Percentiles rank a stretch among this genome's conserved stretches.
Conservation (phyloP, 2,797 vertebrate genomes). For the Anguilla anguilla region DNA sequence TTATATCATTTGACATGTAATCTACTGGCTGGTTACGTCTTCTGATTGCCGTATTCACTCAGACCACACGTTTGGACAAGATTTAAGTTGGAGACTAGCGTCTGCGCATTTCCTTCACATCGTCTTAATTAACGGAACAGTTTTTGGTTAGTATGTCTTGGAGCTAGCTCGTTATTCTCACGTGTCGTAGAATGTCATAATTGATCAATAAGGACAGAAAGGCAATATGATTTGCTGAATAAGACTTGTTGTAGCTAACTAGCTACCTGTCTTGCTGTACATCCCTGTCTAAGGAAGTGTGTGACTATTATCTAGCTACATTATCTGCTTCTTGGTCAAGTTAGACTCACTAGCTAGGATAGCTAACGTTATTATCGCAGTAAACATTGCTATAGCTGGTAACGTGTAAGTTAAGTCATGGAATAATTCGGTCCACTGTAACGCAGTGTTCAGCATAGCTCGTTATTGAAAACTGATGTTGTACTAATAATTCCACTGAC, state of each 20-base stretch:
- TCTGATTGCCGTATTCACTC: not conserved
- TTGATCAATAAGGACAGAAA: not conserved
- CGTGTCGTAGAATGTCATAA: not conserved
- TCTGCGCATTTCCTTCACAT: not conserved
- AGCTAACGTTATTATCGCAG: no score
- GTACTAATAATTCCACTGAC: not conserved
- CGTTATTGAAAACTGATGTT: not conserved
- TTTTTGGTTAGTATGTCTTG: not conserved
- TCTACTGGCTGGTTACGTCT: not conserved
- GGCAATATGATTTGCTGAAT: not conserved
- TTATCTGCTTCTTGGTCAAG: no score
- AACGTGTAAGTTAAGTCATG: not conserved
- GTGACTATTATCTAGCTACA: no score
- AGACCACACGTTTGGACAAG: not conserved
- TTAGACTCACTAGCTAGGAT: no score
- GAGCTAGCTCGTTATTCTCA: not conserved
- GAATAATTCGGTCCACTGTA: not conserved
- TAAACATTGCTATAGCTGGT: not conserved
- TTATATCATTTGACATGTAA: constrained; percentile 5
- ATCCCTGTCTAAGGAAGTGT: not conserved
- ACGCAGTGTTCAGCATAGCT: not conserved
- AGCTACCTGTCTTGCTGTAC: not conserved
- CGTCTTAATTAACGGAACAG: not conserved
- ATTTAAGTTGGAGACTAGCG: not conserved
- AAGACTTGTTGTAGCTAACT: not conserved